Conservation (phyloP, 2,797 vertebrate species). For the Nyctibius grandis region DNA sequence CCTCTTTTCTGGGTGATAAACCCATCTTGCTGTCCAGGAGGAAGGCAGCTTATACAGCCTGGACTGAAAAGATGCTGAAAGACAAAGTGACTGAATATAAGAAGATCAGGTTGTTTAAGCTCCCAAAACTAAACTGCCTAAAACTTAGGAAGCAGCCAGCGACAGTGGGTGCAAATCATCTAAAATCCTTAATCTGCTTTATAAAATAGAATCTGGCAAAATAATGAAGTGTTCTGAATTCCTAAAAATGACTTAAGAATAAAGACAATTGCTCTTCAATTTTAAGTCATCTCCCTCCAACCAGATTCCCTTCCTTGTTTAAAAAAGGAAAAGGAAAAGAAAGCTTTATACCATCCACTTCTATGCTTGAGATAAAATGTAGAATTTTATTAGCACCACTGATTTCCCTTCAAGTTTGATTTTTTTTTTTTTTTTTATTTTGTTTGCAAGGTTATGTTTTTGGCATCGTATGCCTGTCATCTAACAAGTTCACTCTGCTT, state of each 20-base stretch:
- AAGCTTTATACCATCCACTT: not conserved
- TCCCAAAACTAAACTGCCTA: not conserved
- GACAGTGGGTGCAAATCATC: not conserved
- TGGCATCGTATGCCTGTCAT: not conserved
- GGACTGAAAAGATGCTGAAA: conserved; percentile 30
- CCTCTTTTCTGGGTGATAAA: conserved; percentile 23
- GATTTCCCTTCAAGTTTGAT: not conserved
- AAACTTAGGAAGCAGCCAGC: conserved; percentile 31
- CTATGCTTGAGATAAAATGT: not conserved
- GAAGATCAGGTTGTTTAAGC: conserved; percentile 43
- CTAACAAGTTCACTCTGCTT: not conserved
- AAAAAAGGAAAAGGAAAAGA: not conserved
- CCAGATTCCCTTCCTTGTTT: not conserved
- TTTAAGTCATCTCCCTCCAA: not conserved
- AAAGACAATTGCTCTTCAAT: not conserved
- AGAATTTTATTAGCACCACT: not conserved
- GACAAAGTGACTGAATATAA: conserved; percentile 16
- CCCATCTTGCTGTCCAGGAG: conserved; percentile 1
- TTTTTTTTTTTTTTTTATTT: not conserved
- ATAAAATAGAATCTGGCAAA: not conserved
- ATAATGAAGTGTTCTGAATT: conserved; percentile 8
- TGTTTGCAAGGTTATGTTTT: not conserved
- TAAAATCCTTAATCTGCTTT: conserved; percentile 36
- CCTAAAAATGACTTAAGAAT: not conserved
- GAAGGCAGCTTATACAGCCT: conserved; percentile 8